A percentile compares a stretch with the other conserved stretches of the same genome.
Conservation (phyloP, 2,113 vertebrate genomes). For the Larimichthys polyactis region DNA sequence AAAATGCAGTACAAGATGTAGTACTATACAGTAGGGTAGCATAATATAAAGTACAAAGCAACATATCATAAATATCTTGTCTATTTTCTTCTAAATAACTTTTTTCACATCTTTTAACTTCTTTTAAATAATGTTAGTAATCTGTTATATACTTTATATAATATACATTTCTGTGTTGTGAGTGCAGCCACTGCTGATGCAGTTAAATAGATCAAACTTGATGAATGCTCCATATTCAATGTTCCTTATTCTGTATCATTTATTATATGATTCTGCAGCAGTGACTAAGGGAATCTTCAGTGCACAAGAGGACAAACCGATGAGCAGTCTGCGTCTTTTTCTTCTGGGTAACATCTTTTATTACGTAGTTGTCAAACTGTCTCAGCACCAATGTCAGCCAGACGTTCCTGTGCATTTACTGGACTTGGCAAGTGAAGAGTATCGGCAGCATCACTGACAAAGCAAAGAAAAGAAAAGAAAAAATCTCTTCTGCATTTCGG, state of each 20-base stretch:
- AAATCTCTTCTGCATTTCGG: conserved; percentile 39
- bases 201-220: not conserved
- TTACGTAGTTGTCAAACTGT: conserved; percentile 9
- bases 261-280: not conserved
- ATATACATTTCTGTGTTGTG: not conserved
- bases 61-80: too few species aligned
- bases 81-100: too few species aligned
- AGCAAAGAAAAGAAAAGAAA: not conserved
- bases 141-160: not conserved
- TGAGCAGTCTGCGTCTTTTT: conserved; percentile 8
- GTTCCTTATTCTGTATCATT: not conserved
- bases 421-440: conserved; percentile 8
- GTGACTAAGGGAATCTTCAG: not conserved
- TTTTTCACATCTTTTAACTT: too few species aligned
- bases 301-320: not conserved
- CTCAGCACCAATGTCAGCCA: conserved; percentile 6
- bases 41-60: too few species aligned
- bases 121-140: not conserved
- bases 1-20: too few species aligned
- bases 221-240: not conserved
- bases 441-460: conserved; percentile 1
- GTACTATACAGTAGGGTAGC: too few species aligned
- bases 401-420: conserved; percentile 10
- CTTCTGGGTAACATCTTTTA: not conserved
- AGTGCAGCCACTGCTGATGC: not conserved